Conservation (phyloP, 2,113 vertebrate species). For the Lasiurus borealis region DNA sequence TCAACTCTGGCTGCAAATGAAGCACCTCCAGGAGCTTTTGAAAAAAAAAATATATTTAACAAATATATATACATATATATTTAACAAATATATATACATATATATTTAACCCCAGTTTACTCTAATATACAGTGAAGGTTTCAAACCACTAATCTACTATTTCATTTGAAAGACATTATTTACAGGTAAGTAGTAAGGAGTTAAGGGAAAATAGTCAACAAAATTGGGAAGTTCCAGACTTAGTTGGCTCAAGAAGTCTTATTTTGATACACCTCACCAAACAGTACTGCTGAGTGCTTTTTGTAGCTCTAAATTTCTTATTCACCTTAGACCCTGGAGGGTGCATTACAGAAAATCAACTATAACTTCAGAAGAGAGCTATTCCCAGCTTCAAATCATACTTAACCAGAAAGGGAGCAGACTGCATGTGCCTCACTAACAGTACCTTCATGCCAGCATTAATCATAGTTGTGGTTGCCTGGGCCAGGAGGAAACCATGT, state of each 20-base stretch:
- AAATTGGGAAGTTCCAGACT: neutral
- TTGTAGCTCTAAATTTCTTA: neutral
- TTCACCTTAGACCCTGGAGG: neutral
- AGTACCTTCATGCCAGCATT: neutral
- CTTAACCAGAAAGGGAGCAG: neutral
- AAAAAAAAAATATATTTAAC: neutral
- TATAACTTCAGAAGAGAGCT: neutral
- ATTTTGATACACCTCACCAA: neutral
- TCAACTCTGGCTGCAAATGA: neutral
- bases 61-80: neutral
- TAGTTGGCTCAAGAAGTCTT: neutral
- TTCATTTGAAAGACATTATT: neutral
- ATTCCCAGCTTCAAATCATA: neutral
- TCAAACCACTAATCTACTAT: neutral
- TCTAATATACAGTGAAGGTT: neutral
- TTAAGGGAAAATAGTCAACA: neutral
- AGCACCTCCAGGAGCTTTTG: neutral
- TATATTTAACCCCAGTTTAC: neutral
- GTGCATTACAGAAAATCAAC: neutral
- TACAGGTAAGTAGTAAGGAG: neutral
- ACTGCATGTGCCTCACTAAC: neutral
- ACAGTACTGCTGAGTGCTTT: neutral
- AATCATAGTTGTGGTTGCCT: neutral
- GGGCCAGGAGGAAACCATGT: neutral
- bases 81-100: neutral